Evolutionary conservation across 2,888 invertebrate species (phyloP), one percentile per base, ranked within the genome.

Genomic region (Caenorhabditis sp.): DNA sequence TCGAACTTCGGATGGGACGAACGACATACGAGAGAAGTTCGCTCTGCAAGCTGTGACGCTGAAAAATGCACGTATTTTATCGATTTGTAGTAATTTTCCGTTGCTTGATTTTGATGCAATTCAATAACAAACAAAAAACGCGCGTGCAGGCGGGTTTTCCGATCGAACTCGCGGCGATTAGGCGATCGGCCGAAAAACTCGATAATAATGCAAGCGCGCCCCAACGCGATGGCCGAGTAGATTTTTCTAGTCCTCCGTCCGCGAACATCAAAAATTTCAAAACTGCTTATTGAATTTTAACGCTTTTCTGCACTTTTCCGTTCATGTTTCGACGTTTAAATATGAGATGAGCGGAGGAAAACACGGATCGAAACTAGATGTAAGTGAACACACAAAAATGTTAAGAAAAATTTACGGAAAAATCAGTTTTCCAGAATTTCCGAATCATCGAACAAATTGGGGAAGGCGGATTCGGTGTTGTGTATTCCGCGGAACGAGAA

Each of bases 381-480:
- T 68, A 27, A 68, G 61, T 62, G 35, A 7, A 30, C 3, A 1
- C 11, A 17, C 13, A 15, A 1, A 20, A 2, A 11, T 17, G 20
- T 27, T 13, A n/a, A 22, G 11, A 6, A 24, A 30, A 4, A 15
- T n/a, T n/a, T n/a, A n/a, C n/a, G n/a, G n/a, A 45, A n/a, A 39
- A 26, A 8, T 8, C 8, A 37, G 17, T 22, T 22, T 8, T 1
- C 20, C 45, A 78, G 80, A 52, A 62, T 20, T 78, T 72, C 61
- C 43, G 45, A 43, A 62, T 61, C 13, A 27, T 75, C 27, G 24
- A 37, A 9, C 52, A 75, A 74, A 76, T 82, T 24, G 82, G 82
- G 2, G 50, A 55, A 27, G 82, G 82, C 2, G 82, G 82, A 15
- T 82, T 82, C 32, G 82, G 82, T 2, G 74, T 71, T 8, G 82